phyloP scores from a whole-genome alignment of 2,797 vertebrate species.

The Argyrosomus regius region DNA sequence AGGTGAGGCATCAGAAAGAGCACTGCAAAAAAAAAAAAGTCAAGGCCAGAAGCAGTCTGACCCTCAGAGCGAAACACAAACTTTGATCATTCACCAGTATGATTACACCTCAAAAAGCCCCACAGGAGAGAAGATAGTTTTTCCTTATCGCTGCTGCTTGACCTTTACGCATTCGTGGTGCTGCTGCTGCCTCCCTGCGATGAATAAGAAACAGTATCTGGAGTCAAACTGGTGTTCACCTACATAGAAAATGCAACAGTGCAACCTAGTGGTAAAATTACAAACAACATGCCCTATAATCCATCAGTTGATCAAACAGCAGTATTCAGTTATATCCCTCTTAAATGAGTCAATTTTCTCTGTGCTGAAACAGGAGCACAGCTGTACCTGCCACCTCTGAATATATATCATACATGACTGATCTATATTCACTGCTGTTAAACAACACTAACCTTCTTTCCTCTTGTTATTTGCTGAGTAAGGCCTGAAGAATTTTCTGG shows the following conservation, averaged over 20 bases:
- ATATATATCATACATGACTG: neutral
- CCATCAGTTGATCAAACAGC: neutral
- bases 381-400: neutral
- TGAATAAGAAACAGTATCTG: conserved; percentile 55
- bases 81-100: conserved; percentile 73
- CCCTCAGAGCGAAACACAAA: conserved; percentile 52
- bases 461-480: neutral
- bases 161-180: conserved; percentile 71
- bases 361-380: neutral
- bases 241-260: conserved; percentile 71
- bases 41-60: conserved; percentile 51
- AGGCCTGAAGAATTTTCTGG: conserved; percentile 97
- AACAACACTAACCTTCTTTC: conserved; percentile 1
- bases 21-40: conserved; percentile 23
- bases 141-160: conserved; percentile 67
- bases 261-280: conserved; percentile 63
- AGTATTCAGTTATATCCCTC: neutral
- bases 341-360: neutral
- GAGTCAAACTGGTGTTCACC: neutral
- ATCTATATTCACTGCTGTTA: conserved; percentile 6
- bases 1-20: conserved; percentile 37
- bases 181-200: conserved; percentile 70
- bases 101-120: conserved; percentile 71
- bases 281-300: conserved; percentile 3
- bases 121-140: conserved; percentile 62